These are phyloP conservation scores for Lasioglossum baleicum DNA, from an alignment of 1,140 invertebrate species.

Conservation along the genomic window DNA sequence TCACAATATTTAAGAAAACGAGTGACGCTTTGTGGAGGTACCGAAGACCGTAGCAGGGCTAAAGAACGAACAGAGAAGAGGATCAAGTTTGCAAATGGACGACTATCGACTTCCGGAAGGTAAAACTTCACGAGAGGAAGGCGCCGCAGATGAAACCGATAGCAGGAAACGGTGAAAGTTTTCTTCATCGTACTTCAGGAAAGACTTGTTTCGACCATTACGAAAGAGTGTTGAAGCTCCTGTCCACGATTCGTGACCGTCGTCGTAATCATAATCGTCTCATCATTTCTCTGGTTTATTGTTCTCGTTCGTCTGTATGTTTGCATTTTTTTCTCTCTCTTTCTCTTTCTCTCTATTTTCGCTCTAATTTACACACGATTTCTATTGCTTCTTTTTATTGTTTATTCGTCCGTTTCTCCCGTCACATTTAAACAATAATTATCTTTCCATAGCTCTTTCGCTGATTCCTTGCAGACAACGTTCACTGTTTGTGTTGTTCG, in stretches of 20 bases:
- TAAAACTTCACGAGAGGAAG: not conserved
- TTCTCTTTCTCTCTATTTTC: not conserved
- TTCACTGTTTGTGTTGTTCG: too few relatives aligned
- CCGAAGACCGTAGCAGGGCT: too few relatives aligned
- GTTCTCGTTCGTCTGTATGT: not conserved
- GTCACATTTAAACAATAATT: not conserved
- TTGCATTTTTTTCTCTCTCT: not conserved
- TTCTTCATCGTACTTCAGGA: slow-evolving; percentile 43
- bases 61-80: too few relatives aligned
- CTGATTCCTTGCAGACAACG: too few relatives aligned
- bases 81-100: not conserved
- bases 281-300: not conserved
- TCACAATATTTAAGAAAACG: too few relatives aligned
- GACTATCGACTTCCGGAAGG: not conserved
- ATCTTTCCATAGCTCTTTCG: not conserved
- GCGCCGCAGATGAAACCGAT: slow-evolving; percentile 9
- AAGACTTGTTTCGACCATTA: slow-evolving; percentile 11
- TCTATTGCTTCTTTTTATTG: not conserved
- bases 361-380: not conserved
- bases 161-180: slow-evolving; percentile 43
- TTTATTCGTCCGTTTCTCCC: not conserved
- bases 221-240: slow-evolving; percentile 20
- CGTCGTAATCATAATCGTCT: not conserved
- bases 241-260: not conserved
- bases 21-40: too few relatives aligned